Conservation (phyloP, 1,140 invertebrate species). For the Zaprionus africanus region DNA sequence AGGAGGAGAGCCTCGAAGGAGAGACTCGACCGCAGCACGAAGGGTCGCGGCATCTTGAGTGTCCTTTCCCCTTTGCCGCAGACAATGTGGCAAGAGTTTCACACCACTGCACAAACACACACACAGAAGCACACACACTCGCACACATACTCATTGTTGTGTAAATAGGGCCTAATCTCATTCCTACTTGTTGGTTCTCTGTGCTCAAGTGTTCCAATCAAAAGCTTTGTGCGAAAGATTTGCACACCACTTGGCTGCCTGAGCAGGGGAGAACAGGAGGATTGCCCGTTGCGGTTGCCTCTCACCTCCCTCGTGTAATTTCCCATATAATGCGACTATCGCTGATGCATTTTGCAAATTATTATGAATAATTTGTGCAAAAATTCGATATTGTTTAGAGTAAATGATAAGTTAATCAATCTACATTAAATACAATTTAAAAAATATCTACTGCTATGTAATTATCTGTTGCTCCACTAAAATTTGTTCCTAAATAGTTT, state of each 20-base stretch:
- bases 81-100: slow-evolving; percentile 48
- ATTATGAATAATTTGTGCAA: neutral
- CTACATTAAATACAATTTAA: too few relatives aligned
- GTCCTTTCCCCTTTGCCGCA: slow-evolving; percentile 6
- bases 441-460: too few relatives aligned
- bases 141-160: slow-evolving; percentile 54
- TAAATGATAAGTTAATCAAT: neutral
- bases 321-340: neutral
- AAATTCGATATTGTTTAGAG: neutral
- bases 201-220: slow-evolving; percentile 53
- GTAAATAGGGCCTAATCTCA: slow-evolving; percentile 66
- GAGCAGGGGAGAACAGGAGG: slow-evolving; percentile 13
- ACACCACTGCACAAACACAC: slow-evolving; percentile 57
- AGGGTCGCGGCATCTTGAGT: slow-evolving; percentile 17
- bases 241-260: slow-evolving; percentile 46
- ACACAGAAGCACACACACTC: neutral
- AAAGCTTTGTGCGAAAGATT: slow-evolving; percentile 19
- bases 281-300: neutral
- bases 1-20: neutral
- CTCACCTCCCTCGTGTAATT: neutral
- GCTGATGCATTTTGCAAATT: neutral
- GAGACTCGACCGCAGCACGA: slow-evolving; percentile 8
- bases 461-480: too few relatives aligned
- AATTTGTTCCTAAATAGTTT: too few relatives aligned
- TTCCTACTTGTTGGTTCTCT: slow-evolving; percentile 44